Conservation (phyloP, 2,113 vertebrate genomes). For the Origma solitaria region DNA sequence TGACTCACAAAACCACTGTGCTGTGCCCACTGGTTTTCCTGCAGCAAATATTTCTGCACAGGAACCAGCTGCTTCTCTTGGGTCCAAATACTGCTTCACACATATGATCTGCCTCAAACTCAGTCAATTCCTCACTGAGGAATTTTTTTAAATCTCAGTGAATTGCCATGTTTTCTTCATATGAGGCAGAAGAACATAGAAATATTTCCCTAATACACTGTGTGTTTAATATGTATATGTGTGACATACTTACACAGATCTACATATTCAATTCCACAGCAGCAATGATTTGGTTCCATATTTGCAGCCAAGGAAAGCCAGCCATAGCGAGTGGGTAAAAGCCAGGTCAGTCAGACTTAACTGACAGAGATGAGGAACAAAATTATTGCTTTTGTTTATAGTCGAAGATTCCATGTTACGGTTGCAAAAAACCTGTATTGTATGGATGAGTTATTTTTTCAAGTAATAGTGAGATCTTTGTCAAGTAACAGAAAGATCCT, state of each 20-base stretch:
- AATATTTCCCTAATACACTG: neutral
- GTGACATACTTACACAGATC: neutral
- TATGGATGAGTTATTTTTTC: constrained; percentile 24
- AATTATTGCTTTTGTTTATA: constrained; percentile 73
- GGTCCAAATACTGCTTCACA: neutral
- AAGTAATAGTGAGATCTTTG: constrained; percentile 58
- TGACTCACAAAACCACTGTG: neutral
- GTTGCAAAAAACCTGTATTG: neutral
- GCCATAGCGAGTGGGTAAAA: neutral
- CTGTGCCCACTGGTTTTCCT: neutral
- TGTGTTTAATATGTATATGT: neutral
- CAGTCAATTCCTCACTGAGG: neutral
- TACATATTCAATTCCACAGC: neutral
- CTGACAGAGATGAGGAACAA: constrained; percentile 31
- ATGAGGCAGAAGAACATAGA: constrained; percentile 18
- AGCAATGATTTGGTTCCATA: constrained; percentile 42
- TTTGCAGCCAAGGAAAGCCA: constrained; percentile 28
- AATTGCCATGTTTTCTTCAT: constrained; percentile 18
- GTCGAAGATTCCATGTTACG: constrained; percentile 6
- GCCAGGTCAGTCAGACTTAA: constrained; percentile 27
- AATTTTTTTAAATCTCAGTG: neutral
- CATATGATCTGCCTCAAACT: neutral
- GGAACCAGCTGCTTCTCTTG: neutral
- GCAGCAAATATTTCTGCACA: neutral
- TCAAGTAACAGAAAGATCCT: constrained; percentile 54